These are phyloP conservation scores for Gonioctena quinquepunctata DNA, from an alignment of 1,140 invertebrate genomes.

Conservation along the genomic window DNA sequence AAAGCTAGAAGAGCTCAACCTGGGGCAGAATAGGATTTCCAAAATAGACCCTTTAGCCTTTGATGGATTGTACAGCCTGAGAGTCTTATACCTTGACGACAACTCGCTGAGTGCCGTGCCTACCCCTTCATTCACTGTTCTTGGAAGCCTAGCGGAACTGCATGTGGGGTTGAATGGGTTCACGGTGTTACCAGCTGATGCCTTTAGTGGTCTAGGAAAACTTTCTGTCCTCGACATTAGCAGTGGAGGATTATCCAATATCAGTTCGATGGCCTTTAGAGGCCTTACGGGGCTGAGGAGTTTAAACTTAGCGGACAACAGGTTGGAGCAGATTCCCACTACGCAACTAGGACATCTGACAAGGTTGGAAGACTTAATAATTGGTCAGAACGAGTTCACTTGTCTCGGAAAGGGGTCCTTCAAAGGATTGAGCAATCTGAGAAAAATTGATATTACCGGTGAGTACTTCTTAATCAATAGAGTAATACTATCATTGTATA, in stretches of 20 bases:
- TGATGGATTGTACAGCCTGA: constrained; percentile 71
- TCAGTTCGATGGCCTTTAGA: constrained; percentile 74
- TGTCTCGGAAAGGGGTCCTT: constrained; percentile 72
- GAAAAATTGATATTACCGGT: constrained; percentile 76
- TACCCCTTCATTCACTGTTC: constrained; percentile 68
- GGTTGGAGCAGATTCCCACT: constrained; percentile 74
- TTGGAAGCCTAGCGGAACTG: constrained; percentile 78
- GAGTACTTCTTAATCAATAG: too few species aligned
- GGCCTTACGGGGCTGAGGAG: constrained; percentile 73
- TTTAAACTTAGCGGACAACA: constrained; percentile 79
- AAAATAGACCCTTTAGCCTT: constrained; percentile 79
- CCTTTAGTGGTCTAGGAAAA: constrained; percentile 74
- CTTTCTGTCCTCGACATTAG: constrained; percentile 78
- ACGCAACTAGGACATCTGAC: constrained; percentile 70
- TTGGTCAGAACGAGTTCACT: constrained; percentile 82
- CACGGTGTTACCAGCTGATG: constrained; percentile 70
- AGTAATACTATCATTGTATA: too few species aligned
- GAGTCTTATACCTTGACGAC: constrained; percentile 82
- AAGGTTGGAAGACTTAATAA: constrained; percentile 76
- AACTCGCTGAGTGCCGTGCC: constrained; percentile 80
- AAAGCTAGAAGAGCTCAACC: constrained; percentile 81
- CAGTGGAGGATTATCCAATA: constrained; percentile 76
- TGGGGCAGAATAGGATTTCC: constrained; percentile 84
- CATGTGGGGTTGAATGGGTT: constrained; percentile 84
- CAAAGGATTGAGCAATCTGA: constrained; percentile 74